Evolutionary conservation across 2,113 vertebrate species (phyloP).

Genomic region (Nycticebus coucang): DNA sequence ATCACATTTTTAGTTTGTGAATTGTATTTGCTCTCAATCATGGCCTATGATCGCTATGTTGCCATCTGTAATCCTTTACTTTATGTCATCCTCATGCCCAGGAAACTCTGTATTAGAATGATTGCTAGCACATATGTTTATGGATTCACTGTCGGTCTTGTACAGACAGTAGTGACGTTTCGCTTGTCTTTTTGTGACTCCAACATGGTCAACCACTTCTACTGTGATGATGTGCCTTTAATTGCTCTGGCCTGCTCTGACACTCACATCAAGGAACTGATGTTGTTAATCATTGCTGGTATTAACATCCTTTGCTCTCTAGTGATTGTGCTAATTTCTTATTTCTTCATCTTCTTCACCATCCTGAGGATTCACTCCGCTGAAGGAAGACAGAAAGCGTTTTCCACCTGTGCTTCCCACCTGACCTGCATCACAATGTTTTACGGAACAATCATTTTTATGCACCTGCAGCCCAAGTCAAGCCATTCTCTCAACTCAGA

Average conservation of each 20-base stretch:
- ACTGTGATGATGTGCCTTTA: constrained; percentile 65
- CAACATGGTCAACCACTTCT: constrained; percentile 57
- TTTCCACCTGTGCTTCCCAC: constrained; percentile 68
- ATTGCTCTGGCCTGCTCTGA: constrained; percentile 66
- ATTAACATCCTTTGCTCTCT: constrained; percentile 58
- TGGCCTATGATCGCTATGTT: constrained; percentile 51
- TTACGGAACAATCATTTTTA: constrained; percentile 64
- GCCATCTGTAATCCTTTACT: constrained; percentile 65
- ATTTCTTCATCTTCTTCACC: constrained; percentile 46
- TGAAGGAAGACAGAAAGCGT: constrained; percentile 40
- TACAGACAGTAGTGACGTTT: constrained; percentile 18
- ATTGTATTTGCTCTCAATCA: constrained; percentile 45
- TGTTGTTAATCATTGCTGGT: constrained; percentile 36
- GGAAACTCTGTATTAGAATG: constrained; percentile 27
- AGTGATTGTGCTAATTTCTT: constrained; percentile 45
- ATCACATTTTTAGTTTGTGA: constrained; percentile 59
- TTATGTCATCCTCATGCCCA: constrained; percentile 45
- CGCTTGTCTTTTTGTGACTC: constrained; percentile 44
- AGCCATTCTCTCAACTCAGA: constrained; percentile 50
- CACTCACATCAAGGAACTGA: constrained; percentile 51
- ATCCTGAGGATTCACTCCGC: constrained; percentile 54
- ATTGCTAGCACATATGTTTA: constrained; percentile 6
- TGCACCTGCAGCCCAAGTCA: constrained; percentile 69
- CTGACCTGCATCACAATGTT: constrained; percentile 62
- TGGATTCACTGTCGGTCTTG: constrained; percentile 13